Evolutionary conservation across 2,888 invertebrate genomes (phyloP), one percentile per base, ranked within the genome.

Genomic region (Spatulosminthurus flaviceps): DNA sequence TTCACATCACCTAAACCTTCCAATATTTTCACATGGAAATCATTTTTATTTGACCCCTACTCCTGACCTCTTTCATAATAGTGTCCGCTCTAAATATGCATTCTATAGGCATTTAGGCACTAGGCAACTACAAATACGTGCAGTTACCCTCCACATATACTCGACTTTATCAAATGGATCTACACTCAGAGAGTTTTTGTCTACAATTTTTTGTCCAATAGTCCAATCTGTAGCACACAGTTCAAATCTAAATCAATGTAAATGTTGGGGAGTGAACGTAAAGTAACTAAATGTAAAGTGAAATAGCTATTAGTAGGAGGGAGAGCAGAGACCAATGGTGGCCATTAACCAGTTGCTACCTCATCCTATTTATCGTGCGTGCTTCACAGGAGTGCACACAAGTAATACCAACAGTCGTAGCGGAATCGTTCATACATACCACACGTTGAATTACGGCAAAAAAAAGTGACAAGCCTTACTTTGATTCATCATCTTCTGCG

Each of bases 11-110:
- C 75, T 72, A 76, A 61, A 78, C 61, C 72, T 78, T 51, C 72
- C 66, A 77, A 72, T 80, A 80, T 77, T 77, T 16, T 16, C 76
- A 69, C 64, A 78, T 76, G 79, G 74, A 77, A 75, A 75, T 75
- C 41, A 64, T 75, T 75, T 64, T 61, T n/a, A 34, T 75, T 64
- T 75, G 75, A 75, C 75, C 75, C 60, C 29, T 29, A 34, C 24
- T 19, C 22, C 51, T 75, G 66, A 75, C 75, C 75, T 64, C 75
- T 75, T 75, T 75, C 64, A 72, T 43, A 64, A 51, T 51, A 51
- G 16, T 2, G n/a, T 19, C 51, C 51, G 51, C 51, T 19, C 51
- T 19, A 51, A 51, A 51, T 51, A 51, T 19, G n/a, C 16, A 51
- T 51, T 2, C 2, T 11, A 19, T 2, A 11, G 16, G 16, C 16